A percentile compares a stretch with the other conserved stretches of the same genome.
These are phyloP conservation scores for Sminthurides aquaticus DNA, from an alignment of 2,888 invertebrate genomes.

Conservation along the genomic window DNA sequence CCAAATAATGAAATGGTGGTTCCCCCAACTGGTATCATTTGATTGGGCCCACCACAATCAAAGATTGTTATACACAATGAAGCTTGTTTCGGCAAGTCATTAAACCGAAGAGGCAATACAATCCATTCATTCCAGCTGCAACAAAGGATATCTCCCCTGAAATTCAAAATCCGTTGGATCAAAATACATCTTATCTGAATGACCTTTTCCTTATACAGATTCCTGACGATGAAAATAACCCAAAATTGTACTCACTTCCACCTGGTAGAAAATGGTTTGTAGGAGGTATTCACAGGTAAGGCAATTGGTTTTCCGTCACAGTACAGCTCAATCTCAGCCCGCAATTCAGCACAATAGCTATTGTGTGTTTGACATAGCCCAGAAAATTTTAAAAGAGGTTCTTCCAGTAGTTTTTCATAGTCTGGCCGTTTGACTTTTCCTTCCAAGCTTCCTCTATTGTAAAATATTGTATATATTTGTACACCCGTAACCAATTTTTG, in stretches of 20 bases:
- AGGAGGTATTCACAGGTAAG: conserved; percentile 78
- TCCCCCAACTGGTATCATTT: conserved; percentile 78
- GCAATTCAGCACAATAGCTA: conserved; percentile 70
- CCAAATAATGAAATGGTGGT: conserved; percentile 89
- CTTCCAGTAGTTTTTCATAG: conserved; percentile 75
- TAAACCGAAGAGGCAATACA: conserved; percentile 77
- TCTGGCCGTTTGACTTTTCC: conserved; percentile 78
- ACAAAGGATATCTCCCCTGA: conserved; percentile 18
- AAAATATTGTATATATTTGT: no score
- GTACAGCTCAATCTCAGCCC: conserved; percentile 69
- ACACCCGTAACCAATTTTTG: no score
- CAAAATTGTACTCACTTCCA: conserved; percentile 66
- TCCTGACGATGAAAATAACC: background rate
- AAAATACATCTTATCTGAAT: no score
- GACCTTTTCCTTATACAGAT: no score
- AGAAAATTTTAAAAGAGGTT: conserved; percentile 84
- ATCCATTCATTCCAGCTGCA: conserved; percentile 96
- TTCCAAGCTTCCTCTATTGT: conserved; percentile 78
- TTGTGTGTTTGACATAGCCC: conserved; percentile 67
- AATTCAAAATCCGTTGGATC: no score
- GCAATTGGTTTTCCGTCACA: conserved; percentile 58
- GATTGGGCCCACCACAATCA: conserved; percentile 81
- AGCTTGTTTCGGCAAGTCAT: conserved; percentile 81
- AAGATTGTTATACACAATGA: conserved; percentile 80
- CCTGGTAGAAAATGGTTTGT: conserved; percentile 82